These are phyloP conservation scores for Oreochromis tanganicae DNA, from an alignment of 2,113 vertebrate species.

Conservation along the genomic window DNA sequence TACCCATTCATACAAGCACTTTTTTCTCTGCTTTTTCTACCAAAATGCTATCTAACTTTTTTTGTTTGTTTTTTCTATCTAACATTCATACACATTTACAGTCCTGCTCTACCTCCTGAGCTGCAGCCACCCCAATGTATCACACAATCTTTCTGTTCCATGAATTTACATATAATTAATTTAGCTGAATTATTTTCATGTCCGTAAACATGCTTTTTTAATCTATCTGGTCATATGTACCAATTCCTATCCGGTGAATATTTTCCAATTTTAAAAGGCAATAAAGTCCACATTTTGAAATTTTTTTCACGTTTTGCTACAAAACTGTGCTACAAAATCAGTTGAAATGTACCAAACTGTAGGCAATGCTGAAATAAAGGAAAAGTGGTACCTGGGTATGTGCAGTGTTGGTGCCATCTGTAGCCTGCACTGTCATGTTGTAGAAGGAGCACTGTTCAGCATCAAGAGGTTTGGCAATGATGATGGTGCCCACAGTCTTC, in stretches of 20 bases:
- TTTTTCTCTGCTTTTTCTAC: background rate
- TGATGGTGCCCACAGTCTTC: constrained; percentile 89
- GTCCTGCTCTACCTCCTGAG: background rate
- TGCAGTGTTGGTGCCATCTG: constrained; percentile 87
- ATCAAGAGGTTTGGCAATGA: constrained; percentile 91
- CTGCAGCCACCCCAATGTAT: background rate
- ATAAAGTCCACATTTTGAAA: background rate
- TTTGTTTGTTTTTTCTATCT: background rate
- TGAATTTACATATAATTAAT: background rate
- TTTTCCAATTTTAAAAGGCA: background rate
- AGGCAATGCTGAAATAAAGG: background rate
- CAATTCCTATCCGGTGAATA: background rate
- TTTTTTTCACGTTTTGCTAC: background rate
- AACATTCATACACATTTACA: background rate
- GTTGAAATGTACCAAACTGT: background rate
- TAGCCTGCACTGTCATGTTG: constrained; percentile 93
- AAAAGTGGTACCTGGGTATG: constrained; percentile 79
- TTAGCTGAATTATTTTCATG: background rate
- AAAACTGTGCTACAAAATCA: background rate
- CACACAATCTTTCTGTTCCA: background rate
- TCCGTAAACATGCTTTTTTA: background rate
- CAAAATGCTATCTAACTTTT: background rate
- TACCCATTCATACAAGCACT: background rate
- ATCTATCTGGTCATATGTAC: background rate
- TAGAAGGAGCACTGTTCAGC: constrained; percentile 89